Evolutionary conservation across 2,113 vertebrate species (phyloP).

Genomic region (Rhineura floridana): DNA sequence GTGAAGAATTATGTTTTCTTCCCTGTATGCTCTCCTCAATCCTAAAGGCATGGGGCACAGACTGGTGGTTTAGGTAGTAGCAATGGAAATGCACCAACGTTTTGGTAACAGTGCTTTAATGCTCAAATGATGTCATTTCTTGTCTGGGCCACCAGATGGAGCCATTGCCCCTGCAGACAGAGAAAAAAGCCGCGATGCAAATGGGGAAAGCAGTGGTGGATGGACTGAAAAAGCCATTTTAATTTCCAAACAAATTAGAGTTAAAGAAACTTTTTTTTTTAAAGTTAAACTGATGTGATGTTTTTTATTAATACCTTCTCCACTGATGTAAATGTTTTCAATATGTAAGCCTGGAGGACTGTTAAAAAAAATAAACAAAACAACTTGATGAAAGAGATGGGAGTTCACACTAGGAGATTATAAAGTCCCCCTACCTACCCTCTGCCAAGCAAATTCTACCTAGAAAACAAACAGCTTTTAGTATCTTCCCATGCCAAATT

Average conservation of each 20-base stretch:
- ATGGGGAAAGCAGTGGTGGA: background rate
- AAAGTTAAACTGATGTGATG: background rate
- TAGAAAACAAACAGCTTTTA: background rate
- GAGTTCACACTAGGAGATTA: background rate
- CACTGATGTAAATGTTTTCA: background rate
- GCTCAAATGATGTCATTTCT: background rate
- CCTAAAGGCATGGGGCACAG: too few species aligned
- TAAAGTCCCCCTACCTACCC: background rate
- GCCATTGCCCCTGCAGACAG: background rate
- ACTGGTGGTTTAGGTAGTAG: too few species aligned
- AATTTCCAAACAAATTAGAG: background rate
- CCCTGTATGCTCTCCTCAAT: too few species aligned
- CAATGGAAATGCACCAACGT: background rate
- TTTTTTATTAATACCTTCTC: background rate
- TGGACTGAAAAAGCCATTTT: background rate
- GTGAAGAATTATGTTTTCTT: too few species aligned
- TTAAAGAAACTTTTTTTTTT: background rate
- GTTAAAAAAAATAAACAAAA: background rate
- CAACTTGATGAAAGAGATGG: background rate
- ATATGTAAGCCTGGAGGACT: background rate
- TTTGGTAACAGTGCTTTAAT: background rate
- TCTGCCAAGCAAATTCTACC: background rate
- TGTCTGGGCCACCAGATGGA: conserved; percentile 1
- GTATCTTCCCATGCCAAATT: background rate
- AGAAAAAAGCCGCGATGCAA: too few species aligned